Conservation (phyloP, 2,113 vertebrate genomes). For the Lophura nycthemera region DNA sequence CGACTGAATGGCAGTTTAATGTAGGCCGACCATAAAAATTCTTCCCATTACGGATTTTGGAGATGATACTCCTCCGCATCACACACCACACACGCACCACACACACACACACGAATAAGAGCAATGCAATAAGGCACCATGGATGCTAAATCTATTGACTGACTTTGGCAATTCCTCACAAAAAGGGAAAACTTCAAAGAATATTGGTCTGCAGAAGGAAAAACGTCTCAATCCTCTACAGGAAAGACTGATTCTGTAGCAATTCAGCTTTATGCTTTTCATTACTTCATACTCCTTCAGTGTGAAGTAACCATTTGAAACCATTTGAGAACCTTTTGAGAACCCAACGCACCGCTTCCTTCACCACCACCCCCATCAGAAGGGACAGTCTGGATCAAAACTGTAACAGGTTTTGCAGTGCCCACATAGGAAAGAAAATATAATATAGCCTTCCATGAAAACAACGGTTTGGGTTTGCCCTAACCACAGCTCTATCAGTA, state of each 20-base stretch:
- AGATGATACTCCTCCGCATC: neutral
- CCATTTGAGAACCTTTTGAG: neutral
- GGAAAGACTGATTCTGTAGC: neutral
- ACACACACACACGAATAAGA: neutral
- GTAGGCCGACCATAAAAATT: neutral
- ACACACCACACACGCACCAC: neutral
- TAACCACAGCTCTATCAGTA: neutral
- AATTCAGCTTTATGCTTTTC: neutral
- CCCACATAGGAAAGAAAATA: neutral
- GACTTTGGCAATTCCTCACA: no score
- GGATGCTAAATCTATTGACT: no score
- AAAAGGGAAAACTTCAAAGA: neutral
- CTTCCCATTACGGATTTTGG: neutral
- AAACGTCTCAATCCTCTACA: neutral
- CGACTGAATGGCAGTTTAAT: neutral
- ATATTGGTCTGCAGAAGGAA: neutral
- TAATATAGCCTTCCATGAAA: neutral
- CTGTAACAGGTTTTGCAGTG: neutral
- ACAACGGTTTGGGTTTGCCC: neutral
- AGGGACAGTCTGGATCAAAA: neutral
- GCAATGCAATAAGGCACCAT: neutral
- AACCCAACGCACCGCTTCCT: neutral
- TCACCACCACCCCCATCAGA: neutral
- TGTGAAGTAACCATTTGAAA: neutral
- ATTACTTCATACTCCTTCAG: neutral